Conservation (phyloP, 1,140 invertebrate genomes). For the Bathynomus jamesi region DNA sequence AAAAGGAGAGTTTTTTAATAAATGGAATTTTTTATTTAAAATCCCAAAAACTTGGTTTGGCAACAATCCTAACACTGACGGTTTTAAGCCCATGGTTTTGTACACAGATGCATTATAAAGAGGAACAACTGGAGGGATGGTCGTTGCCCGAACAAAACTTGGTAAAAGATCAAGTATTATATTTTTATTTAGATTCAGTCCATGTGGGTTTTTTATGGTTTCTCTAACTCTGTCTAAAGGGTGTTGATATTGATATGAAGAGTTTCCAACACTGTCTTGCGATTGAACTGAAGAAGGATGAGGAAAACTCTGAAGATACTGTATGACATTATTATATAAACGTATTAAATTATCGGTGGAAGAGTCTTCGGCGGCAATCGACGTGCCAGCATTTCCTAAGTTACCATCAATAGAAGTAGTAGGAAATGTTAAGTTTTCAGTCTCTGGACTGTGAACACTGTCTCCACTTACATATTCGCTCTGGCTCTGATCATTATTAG, state of each 20-base stretch:
- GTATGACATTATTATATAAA: background rate
- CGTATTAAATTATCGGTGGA: background rate
- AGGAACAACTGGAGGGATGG: constrained; percentile 28
- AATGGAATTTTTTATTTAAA: background rate
- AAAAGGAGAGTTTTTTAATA: background rate
- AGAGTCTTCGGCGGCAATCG: background rate
- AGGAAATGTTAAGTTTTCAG: no score
- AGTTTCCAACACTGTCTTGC: no score
- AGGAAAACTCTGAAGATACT: background rate
- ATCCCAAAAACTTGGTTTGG: constrained; percentile 27
- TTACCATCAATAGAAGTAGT: constrained; percentile 14
- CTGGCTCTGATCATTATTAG: no score
- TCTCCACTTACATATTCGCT: no score
- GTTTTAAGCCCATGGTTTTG: constrained; percentile 19
- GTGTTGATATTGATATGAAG: background rate
- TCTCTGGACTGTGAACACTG: no score
- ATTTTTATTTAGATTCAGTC: constrained; percentile 25
- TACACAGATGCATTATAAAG: constrained; percentile 28
- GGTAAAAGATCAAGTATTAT: constrained; percentile 26
- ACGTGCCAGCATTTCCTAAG: background rate
- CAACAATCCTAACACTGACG: constrained; percentile 28
- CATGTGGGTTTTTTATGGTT: background rate
- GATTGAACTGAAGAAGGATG: background rate
- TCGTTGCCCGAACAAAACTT: constrained; percentile 27
- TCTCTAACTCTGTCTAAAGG: background rate